Percentiles rank a stretch among this genome's conserved stretches.
Evolutionary conservation across 1,140 invertebrate species (phyloP).

Genomic region (Meteorus sp.): DNA sequence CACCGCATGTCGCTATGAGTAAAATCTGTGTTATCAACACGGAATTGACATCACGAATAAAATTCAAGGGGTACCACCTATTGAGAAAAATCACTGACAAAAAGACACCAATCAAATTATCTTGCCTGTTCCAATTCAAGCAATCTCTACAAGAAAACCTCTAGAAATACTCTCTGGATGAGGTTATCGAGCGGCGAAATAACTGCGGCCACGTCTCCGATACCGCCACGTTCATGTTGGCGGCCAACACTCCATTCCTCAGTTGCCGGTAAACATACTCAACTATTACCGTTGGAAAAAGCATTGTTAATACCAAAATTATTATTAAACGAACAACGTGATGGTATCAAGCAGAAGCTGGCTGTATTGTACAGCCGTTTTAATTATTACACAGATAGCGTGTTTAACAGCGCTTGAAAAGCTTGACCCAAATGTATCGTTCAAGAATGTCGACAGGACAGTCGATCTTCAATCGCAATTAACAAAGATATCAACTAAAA

Average conservation of each 20-base stretch:
- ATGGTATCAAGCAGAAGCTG: conserved; percentile 6
- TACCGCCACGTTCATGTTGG: conserved; percentile 9
- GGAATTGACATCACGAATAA: too few relatives aligned
- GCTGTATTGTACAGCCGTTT: background rate
- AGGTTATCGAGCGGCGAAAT: background rate
- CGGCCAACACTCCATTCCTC: background rate
- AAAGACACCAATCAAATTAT: too few relatives aligned
- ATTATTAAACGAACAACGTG: background rate
- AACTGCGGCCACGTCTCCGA: conserved; percentile 7
- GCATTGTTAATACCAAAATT: background rate
- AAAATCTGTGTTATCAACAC: too few relatives aligned
- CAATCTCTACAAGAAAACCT: too few relatives aligned
- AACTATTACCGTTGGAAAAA: background rate
- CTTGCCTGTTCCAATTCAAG: too few relatives aligned
- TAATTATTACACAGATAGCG: background rate
- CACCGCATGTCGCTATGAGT: too few relatives aligned
- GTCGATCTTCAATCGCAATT: conserved; percentile 88
- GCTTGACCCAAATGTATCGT: conserved; percentile 61
- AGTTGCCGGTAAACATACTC: conserved; percentile 11
- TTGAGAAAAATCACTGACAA: too few relatives aligned
- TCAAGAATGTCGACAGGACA: conserved; percentile 82
- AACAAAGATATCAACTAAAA: conserved; percentile 85
- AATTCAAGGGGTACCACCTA: too few relatives aligned
- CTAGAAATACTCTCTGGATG: too few relatives aligned
- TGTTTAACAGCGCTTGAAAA: conserved; percentile 3